Evolutionary conservation across 2,113 vertebrate genomes (phyloP).

Genomic region (Grammomys surdaster): DNA sequence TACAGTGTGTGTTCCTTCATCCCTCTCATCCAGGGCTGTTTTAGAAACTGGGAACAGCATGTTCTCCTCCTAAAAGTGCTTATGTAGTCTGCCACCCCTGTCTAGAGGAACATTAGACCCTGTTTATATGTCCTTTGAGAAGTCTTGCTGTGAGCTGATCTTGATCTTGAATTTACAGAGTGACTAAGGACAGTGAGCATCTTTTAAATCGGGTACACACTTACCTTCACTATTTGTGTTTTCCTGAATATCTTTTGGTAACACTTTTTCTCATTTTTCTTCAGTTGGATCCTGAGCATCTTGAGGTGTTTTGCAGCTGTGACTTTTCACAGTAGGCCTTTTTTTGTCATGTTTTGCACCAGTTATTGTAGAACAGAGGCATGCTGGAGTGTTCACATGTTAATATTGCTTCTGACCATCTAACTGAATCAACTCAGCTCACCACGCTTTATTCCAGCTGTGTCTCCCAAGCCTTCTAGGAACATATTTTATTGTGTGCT

Average conservation of each 20-base stretch:
- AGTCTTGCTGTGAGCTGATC: constrained; percentile 10
- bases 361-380: neutral
- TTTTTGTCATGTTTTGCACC: constrained; percentile 35
- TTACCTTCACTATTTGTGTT: neutral
- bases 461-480: constrained; percentile 17
- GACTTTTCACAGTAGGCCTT: neutral
- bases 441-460: neutral
- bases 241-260: constrained; percentile 56
- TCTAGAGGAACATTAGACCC: constrained; percentile 42
- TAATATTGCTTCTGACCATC: neutral
- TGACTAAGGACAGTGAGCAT: neutral
- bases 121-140: constrained; percentile 7
- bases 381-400: neutral
- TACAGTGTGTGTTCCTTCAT: neutral
- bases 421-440: constrained; percentile 23
- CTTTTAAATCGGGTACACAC: constrained; percentile 31
- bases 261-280: constrained; percentile 46
- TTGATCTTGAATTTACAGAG: constrained; percentile 49
- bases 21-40: neutral
- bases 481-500: neutral
- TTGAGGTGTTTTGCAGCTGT: constrained; percentile 50
- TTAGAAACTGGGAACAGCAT: constrained; percentile 7
- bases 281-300: constrained; percentile 17
- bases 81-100: neutral
- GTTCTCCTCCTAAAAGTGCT: neutral